phyloP scores from a whole-genome alignment of 2,888 invertebrate genomes.

The Drosophila demipolita region DNA sequence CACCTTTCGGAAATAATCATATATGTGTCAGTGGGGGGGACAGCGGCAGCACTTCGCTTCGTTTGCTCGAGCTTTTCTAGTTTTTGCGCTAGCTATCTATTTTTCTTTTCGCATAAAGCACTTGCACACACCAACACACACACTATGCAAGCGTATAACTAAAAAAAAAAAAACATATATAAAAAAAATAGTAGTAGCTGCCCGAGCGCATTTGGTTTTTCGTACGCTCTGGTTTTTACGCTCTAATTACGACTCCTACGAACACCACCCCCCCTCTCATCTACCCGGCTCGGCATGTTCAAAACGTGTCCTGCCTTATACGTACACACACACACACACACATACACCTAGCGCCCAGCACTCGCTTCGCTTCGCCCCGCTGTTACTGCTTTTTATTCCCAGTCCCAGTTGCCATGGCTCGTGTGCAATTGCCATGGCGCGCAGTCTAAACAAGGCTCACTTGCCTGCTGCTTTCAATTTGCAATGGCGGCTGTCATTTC shows the following conservation, averaged over 20 bases:
- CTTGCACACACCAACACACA: slow-evolving; percentile 45
- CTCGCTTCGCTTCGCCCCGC: slow-evolving; percentile 10
- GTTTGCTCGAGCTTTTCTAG: slow-evolving; percentile 78
- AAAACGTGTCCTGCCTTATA: slow-evolving; percentile 18
- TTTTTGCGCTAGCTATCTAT: slow-evolving; percentile 75
- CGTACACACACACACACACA: slow-evolving; percentile 15
- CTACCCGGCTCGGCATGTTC: background rate
- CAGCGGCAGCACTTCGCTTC: slow-evolving; percentile 70
- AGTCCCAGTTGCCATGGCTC: slow-evolving; percentile 44
- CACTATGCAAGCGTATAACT: slow-evolving; percentile 43
- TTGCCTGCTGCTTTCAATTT: slow-evolving; percentile 78
- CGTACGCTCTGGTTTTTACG: slow-evolving; percentile 84
- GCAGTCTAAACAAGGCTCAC: slow-evolving; percentile 78
- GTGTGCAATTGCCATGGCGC: slow-evolving; percentile 79
- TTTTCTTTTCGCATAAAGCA: slow-evolving; percentile 78
- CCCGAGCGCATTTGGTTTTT: slow-evolving; percentile 77
- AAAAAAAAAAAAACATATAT: slow-evolving; percentile 28
- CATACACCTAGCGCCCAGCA: background rate
- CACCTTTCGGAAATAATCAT: slow-evolving; percentile 82
- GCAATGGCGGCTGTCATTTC: slow-evolving; percentile 79
- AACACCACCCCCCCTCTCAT: slow-evolving; percentile 22
- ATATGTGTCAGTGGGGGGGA: slow-evolving; percentile 73
- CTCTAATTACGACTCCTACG: slow-evolving; percentile 83
- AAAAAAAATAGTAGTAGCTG: slow-evolving; percentile 73
- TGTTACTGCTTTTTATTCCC: slow-evolving; percentile 57